Base-by-base conservation (phyloP, 2,797 vertebrate genomes). In the Sciurus vulgaris region DNA sequence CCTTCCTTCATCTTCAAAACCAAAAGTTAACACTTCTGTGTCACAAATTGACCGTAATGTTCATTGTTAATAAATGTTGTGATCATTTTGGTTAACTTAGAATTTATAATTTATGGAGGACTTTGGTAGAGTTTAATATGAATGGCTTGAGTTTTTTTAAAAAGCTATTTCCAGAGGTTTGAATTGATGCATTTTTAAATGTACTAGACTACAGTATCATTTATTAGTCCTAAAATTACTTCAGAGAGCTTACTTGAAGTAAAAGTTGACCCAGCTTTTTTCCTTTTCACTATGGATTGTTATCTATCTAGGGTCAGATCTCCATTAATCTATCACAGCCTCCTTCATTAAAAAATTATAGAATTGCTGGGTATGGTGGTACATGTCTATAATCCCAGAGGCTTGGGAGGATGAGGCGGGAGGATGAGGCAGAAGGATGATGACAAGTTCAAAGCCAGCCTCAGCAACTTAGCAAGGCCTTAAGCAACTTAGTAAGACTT, bases 21-120 rank as follows among this genome's bases (percentile, higher is more conserved):
- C 18, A 67, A 33, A 20, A 38, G 56, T 54, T 61, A 5, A 7
- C 7, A 0, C n/a, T 47, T 90, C 22, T 72, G 5, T 90, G 72
- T 87, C 54, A 35, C 54, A 81, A 8, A 82, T 35, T 90, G 26
- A 69, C 41, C 35, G 38, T 65, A 2, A 24, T 67, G 22, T 86
- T 82, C 54, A 56, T 72, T n/a, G 3, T 79, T 70, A 22, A 13
- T 41, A 49, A 47, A 73, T 10, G 26, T 47, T 20, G 14, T 65
- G 63, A 61, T 77, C 59, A 44, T 81, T 95, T 86, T 86, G 70
- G 33, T 74, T 83, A 70, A 74, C 81, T 77, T 77, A 91, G 59
- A 83, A 44, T 41, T 81, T 44, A 86, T 20, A 83, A 44, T n/a
- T 73, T 44, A 86, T 20, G 41, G n/a, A 81, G 20, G 56, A 30